Percentiles rank a stretch among this genome's conserved stretches.
These are phyloP conservation scores for Thaumatotibia leucotreta DNA, from an alignment of 1,140 invertebrate species.

Conservation along the genomic window DNA sequence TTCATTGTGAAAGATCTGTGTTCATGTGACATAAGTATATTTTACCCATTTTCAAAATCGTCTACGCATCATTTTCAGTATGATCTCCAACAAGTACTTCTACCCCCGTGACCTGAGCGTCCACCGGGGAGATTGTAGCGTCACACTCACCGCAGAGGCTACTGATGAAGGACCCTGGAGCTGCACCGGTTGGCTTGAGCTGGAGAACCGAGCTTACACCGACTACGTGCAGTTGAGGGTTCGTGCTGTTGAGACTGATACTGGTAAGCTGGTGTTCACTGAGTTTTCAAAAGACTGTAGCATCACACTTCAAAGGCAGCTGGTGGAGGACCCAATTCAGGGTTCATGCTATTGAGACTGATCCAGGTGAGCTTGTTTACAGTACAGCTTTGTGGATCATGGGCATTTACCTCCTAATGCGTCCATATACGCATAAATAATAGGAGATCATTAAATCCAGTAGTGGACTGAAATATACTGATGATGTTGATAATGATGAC, in stretches of 20 bases:
- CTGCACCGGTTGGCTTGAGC: background rate
- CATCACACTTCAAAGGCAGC: background rate
- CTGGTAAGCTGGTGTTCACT: no score
- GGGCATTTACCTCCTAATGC: background rate
- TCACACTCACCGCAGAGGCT: conserved; percentile 42
- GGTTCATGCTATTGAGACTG: background rate
- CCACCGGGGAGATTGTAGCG: conserved; percentile 59
- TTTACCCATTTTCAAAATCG: no score
- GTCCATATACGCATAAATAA: no score
- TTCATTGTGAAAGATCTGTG: no score
- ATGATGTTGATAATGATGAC: no score
- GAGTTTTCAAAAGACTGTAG: no score
- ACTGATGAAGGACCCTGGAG: background rate
- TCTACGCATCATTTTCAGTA: conserved; percentile 44
- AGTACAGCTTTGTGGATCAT: no score
- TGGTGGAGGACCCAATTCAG: background rate
- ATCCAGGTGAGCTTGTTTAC: no score
- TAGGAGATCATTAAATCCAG: no score
- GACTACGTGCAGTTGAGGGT: background rate
- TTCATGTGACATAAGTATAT: no score
- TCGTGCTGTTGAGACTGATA: no score
- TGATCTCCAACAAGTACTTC: conserved; percentile 53
- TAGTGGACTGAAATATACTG: no score
- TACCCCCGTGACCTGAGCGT: conserved; percentile 55
- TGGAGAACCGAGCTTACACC: background rate